Evolutionary conservation across 2,113 vertebrate genomes (phyloP).

Genomic region (Microtus ochrogaster): DNA sequence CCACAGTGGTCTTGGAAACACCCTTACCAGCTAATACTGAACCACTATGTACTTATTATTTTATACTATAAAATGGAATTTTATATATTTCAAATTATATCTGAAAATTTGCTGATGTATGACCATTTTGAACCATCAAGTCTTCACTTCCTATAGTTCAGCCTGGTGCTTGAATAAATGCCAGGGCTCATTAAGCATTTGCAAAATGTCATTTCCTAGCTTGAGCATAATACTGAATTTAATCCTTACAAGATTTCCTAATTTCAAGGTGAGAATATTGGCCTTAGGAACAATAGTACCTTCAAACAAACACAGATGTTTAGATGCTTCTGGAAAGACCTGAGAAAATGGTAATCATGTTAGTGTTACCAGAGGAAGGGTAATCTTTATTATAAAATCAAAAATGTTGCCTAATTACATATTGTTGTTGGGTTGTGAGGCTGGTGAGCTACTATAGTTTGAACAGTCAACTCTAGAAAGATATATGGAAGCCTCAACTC

Average conservation of each 20-base stretch:
- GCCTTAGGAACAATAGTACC: too few relatives aligned
- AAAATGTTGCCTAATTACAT: neutral
- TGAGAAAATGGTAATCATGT: neutral
- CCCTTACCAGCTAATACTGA: neutral
- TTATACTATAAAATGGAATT: neutral
- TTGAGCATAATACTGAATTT: neutral
- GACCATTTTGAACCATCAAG: neutral
- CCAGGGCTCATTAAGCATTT: slow-evolving; percentile 9
- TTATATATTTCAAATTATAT: neutral
- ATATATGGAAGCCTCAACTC: neutral
- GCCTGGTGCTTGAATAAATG: neutral
- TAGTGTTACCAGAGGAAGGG: neutral
- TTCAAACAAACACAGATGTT: neutral
- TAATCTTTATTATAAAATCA: neutral
- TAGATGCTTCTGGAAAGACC: neutral
- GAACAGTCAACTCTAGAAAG: neutral
- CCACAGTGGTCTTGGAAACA: neutral
- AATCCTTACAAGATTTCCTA: neutral
- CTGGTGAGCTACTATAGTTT: neutral
- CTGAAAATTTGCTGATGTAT: neutral
- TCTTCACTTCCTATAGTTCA: neutral
- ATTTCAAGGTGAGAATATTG: neutral
- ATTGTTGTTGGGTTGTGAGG: neutral
- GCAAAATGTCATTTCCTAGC: neutral
- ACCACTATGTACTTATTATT: neutral